Conservation (phyloP, 2,113 vertebrate species). For the Xiphias gladius region DNA sequence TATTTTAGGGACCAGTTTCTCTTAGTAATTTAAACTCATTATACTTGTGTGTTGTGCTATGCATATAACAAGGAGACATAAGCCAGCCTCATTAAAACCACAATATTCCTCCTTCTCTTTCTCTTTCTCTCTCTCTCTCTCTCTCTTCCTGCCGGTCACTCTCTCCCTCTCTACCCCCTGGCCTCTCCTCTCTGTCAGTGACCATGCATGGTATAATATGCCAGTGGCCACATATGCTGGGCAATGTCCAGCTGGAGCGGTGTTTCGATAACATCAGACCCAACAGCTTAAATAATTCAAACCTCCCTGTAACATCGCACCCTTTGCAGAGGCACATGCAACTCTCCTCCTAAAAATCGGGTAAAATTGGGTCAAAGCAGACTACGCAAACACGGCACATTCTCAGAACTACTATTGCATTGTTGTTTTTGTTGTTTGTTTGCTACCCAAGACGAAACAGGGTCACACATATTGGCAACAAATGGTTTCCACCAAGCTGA, state of each 20-base stretch:
- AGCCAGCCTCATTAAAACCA: slow-evolving; percentile 1
- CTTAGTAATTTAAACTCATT: slow-evolving; percentile 10
- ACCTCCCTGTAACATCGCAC: not conserved
- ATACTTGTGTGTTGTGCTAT: slow-evolving; percentile 3
- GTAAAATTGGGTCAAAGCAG: slow-evolving; percentile 50
- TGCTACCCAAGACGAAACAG: not conserved
- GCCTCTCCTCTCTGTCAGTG: not conserved
- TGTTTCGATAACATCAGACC: slow-evolving; percentile 22
- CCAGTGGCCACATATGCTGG: slow-evolving; percentile 8
- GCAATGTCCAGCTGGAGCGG: slow-evolving; percentile 10
- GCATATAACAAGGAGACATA: not conserved
- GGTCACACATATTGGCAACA: not conserved
- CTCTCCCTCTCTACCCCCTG: not conserved
- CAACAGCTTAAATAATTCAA: slow-evolving; percentile 38
- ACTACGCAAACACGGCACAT: not conserved
- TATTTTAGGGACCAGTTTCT: not conserved
- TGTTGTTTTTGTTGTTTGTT: slow-evolving; percentile 15
- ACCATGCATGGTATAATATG: not conserved
- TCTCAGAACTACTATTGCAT: not conserved
- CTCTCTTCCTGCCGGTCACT: not conserved
- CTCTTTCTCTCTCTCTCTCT: not conserved
- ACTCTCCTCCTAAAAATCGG: not conserved
- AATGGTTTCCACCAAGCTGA: not conserved
- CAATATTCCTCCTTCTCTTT: not conserved
- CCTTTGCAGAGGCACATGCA: not conserved